Evolutionary conservation across 1,140 invertebrate genomes (phyloP).

Genomic region (Belonocnema kinseyi): DNA sequence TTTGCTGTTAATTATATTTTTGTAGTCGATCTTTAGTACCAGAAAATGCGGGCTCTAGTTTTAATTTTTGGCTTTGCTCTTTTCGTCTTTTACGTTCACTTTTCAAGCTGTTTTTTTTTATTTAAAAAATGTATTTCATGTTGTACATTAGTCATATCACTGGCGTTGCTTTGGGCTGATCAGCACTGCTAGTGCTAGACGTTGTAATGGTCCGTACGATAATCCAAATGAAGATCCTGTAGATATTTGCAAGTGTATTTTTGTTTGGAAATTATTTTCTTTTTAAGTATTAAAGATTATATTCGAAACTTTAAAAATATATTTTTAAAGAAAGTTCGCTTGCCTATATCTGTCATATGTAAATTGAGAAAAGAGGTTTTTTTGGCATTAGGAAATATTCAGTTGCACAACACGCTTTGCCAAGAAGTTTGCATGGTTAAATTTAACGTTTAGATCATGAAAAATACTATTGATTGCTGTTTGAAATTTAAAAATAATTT

Average conservation of each 20-base stretch:
- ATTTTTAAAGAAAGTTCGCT: too few relatives aligned
- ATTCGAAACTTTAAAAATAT: too few relatives aligned
- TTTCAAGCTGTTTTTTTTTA: constrained; percentile 10
- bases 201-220: neutral
- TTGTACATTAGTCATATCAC: constrained; percentile 33
- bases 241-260: neutral
- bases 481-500: too few relatives aligned
- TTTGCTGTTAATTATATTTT: neutral
- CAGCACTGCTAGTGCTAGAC: neutral
- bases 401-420: too few relatives aligned
- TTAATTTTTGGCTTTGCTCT: constrained; percentile 50
- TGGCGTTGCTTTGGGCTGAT: constrained; percentile 66
- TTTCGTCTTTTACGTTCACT: constrained; percentile 48
- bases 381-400: too few relatives aligned
- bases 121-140: neutral
- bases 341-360: too few relatives aligned
- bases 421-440: too few relatives aligned
- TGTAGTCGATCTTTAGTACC: neutral
- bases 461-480: too few relatives aligned
- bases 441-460: too few relatives aligned
- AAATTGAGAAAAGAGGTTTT: too few relatives aligned
- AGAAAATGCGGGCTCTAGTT: constrained; percentile 6
- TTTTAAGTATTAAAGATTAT: too few relatives aligned
- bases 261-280: neutral
- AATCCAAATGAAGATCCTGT: neutral